phyloP scores from a whole-genome alignment of 1,140 invertebrate species.

The Hypothenemus hampei region DNA sequence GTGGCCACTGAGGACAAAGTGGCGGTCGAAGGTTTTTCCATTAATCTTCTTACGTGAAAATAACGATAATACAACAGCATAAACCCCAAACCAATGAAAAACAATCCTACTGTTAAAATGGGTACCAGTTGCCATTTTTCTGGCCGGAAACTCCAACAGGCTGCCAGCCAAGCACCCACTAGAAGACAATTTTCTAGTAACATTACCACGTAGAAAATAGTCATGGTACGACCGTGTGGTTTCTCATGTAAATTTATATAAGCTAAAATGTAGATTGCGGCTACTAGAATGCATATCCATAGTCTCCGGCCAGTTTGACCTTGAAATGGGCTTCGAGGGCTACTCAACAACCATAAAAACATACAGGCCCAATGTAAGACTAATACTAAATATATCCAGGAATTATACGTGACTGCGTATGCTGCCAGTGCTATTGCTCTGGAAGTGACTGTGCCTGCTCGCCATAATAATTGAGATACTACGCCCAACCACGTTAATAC shows the following conservation, averaged over 20 bases:
- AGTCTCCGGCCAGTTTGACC: conserved; percentile 63
- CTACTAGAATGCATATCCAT: conserved; percentile 68
- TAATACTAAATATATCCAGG: conserved; percentile 77
- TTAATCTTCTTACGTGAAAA: conserved; percentile 60
- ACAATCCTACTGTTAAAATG: conserved; percentile 51
- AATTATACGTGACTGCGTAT: conserved; percentile 80
- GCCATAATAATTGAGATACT: conserved; percentile 77
- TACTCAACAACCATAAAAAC: conserved; percentile 71
- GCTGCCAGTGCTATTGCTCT: conserved; percentile 75
- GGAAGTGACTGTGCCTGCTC: conserved; percentile 80
- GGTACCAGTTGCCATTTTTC: conserved; percentile 38
- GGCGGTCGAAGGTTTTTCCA: conserved; percentile 40
- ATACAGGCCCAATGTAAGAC: conserved; percentile 64
- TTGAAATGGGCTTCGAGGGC: conserved; percentile 78
- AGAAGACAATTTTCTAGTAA: conserved; percentile 79
- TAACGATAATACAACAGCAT: conserved; percentile 82
- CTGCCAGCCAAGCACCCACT: conserved; percentile 62
- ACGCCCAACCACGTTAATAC: conserved; percentile 86
- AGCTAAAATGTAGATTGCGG: conserved; percentile 85
- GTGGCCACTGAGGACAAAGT: no score
- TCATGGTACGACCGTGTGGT: conserved; percentile 46
- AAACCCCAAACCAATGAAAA: conserved; percentile 72
- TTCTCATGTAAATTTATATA: conserved; percentile 80
- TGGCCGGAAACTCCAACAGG: conserved; percentile 44
- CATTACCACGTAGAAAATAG: conserved; percentile 88